Evolutionary conservation across 2,113 vertebrate species (phyloP), one percentile per base, ranked within the genome.

Genomic region (Lepus americanus): DNA sequence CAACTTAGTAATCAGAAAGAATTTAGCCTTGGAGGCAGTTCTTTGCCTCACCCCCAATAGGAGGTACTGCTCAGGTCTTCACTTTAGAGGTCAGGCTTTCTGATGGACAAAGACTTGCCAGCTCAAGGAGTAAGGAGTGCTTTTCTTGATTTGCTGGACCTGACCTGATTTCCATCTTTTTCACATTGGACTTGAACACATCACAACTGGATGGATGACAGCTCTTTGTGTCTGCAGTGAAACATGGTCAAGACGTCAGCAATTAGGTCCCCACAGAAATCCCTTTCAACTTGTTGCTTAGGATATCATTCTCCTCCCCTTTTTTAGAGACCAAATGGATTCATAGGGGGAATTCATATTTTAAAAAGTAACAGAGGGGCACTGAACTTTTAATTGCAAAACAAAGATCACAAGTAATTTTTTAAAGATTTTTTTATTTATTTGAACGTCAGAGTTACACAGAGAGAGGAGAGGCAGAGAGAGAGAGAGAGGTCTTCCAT

Each of bases 261-360:
- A 72, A 6, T 20, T 79, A 5, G 12, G 51, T 0, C 29, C 22
- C 4, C 13, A 22, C 55, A 63, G 22, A 81, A 80, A 27, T 3
- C 14, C 14, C 9, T 59, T 90, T 73, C 16, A n/a, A 44, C 29
- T 70, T 77, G 9, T 29, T 72, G 44, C 59, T 66, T 70, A 31
- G 22, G 6, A 59, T 17, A 59, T 14, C 55, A 59, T 59, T 59
- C 55, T 59, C 14, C 55, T 59, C 55, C 55, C 9, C 17, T 8
- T 78, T 92, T 87, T 66, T 73, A 63, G 33, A 84, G 64, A 96
- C 6, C 14, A 82, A 78, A 93, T 59, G 77, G 55, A 64, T 1
- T 6, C 16, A 79, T 44, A 36, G 25, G 31, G 4, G 27, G n/a
- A 74, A 81, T 16, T 39, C 17, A n/a, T 79, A 39, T 27, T 89